phyloP scores from a whole-genome alignment of 1,140 invertebrate genomes.

The Megalopta genalis region DNA sequence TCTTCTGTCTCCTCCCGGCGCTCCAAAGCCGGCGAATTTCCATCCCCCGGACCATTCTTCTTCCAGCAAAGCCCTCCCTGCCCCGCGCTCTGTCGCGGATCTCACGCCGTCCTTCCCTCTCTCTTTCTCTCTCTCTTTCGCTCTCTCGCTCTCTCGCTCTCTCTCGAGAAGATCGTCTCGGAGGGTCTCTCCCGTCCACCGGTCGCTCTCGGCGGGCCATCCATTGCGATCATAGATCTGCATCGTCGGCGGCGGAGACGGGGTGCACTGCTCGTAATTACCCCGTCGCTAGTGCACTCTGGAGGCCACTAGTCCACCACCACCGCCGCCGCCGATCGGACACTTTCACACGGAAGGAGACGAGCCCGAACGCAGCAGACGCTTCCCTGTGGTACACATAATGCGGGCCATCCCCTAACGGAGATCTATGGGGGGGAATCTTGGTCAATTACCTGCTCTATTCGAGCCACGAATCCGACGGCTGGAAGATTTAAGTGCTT shows the following conservation, averaged over 20 bases:
- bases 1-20: slow-evolving; percentile 53
- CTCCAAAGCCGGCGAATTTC: slow-evolving; percentile 59
- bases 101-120: slow-evolving; percentile 7
- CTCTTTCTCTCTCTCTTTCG: neutral
- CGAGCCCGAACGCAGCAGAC: slow-evolving; percentile 31
- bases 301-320: slow-evolving; percentile 61
- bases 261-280: slow-evolving; percentile 71
- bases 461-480: slow-evolving; percentile 26
- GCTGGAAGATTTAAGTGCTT: slow-evolving; percentile 29
- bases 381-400: slow-evolving; percentile 47
- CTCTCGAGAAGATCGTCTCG: no score
- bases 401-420: slow-evolving; percentile 64
- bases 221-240: slow-evolving; percentile 73
- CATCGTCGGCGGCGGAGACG: slow-evolving; percentile 63
- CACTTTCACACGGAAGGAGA: slow-evolving; percentile 48
- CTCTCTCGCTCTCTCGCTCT: no score
- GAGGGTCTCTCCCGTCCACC: no score
- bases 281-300: slow-evolving; percentile 69
- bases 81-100: neutral
- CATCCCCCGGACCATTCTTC: slow-evolving; percentile 62
- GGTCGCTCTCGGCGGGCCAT: slow-evolving; percentile 47
- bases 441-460: slow-evolving; percentile 66
- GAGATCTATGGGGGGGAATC: slow-evolving; percentile 67
- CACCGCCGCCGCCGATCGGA: slow-evolving; percentile 48
- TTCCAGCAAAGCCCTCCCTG: slow-evolving; percentile 34